Conservation (phyloP, 2,113 vertebrate genomes). For the Halcyon malimbica region DNA sequence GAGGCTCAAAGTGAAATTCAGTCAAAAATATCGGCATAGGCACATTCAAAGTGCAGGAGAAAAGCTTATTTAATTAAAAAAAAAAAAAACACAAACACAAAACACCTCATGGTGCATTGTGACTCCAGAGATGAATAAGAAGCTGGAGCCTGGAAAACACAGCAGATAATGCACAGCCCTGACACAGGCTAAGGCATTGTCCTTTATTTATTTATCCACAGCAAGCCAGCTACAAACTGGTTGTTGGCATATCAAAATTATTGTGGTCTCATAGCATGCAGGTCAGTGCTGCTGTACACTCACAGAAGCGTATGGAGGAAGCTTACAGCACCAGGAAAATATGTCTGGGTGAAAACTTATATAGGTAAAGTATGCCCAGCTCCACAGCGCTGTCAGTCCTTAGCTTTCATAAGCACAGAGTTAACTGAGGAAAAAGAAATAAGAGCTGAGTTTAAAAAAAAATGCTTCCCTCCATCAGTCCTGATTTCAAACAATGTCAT, state of each 20-base stretch:
- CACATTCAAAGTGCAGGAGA: not conserved
- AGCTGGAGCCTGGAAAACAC: not conserved
- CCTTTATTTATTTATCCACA: not conserved
- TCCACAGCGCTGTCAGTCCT: not conserved
- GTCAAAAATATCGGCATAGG: not conserved
- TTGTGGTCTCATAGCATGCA: not conserved
- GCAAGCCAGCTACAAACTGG: not conserved
- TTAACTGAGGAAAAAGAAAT: not conserved
- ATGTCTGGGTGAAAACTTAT: conserved; percentile 49
- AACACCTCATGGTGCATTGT: not conserved
- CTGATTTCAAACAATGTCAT: not conserved
- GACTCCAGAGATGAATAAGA: not conserved
- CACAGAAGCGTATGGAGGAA: not conserved
- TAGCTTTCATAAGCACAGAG: not conserved
- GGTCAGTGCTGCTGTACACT: not conserved
- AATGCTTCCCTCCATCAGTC: not conserved
- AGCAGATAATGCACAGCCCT: not conserved
- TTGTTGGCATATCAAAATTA: not conserved
- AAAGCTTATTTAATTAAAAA: not conserved
- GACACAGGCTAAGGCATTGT: not conserved
- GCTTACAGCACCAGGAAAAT: conserved; percentile 54
- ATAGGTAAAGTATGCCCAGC: conserved; percentile 6
- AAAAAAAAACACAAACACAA: not conserved
- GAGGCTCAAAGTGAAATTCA: not conserved
- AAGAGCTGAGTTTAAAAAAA: not conserved